A percentile compares a stretch with the other conserved stretches of the same genome.
phyloP scores from a whole-genome alignment of 2,888 invertebrate genomes.

The Euplagia quadripunctaria region DNA sequence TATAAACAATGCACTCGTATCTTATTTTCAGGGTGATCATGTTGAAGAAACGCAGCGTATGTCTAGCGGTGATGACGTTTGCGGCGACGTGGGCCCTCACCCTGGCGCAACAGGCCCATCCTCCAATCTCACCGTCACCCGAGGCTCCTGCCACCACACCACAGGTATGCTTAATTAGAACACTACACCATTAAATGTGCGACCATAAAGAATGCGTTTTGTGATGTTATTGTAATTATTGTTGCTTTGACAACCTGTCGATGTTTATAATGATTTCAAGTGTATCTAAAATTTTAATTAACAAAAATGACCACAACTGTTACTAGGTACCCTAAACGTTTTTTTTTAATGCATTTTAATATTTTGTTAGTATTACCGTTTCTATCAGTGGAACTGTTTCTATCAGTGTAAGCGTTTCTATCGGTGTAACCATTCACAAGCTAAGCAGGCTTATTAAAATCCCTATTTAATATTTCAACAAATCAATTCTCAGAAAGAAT shows the following conservation, averaged over 20 bases:
- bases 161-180: conserved; percentile 58
- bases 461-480: not conserved
- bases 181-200: not conserved
- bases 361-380: too few relatives aligned
- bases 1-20: not conserved
- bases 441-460: not conserved
- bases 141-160: conserved; percentile 50
- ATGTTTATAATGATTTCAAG: not conserved
- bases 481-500: too few relatives aligned
- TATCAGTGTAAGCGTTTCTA: too few relatives aligned
- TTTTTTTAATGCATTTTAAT: not conserved
- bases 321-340: not conserved
- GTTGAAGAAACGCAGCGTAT: conserved; percentile 68
- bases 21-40: conserved; percentile 65
- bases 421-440: too few relatives aligned
- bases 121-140: conserved; percentile 56
- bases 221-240: not conserved
- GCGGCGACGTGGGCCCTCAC: conserved; percentile 65
- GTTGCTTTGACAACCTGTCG: not conserved
- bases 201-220: not conserved
- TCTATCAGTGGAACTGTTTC: too few relatives aligned
- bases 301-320: not conserved
- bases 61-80: conserved; percentile 66
- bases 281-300: too few relatives aligned
- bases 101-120: conserved; percentile 65